Evolutionary conservation across 2,888 invertebrate species (phyloP).

Genomic region (Cinara cedri): DNA sequence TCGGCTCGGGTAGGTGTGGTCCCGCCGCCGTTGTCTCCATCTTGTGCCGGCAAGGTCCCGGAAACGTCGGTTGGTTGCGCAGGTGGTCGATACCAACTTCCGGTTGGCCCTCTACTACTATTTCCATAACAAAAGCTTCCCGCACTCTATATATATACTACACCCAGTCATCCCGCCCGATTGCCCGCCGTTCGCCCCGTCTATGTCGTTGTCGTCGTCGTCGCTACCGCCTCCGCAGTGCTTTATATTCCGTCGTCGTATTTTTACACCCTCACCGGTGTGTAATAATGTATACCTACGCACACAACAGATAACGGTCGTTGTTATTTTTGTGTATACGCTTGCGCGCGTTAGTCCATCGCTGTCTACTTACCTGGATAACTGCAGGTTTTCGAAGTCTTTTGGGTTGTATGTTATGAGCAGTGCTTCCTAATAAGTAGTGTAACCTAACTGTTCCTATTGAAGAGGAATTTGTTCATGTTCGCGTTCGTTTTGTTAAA

Average conservation of each 20-base stretch:
- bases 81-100: slow-evolving; percentile 57
- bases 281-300: not conserved
- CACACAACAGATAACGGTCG: not conserved
- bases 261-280: not conserved
- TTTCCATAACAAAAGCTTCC: slow-evolving; percentile 54
- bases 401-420: too few species aligned
- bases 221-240: slow-evolving; percentile 7
- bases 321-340: not conserved
- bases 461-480: too few species aligned
- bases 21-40: slow-evolving; percentile 50
- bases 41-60: slow-evolving; percentile 51
- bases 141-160: not conserved
- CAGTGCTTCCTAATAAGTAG: too few species aligned
- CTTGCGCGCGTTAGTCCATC: not conserved
- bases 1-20: slow-evolving; percentile 54
- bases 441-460: too few species aligned
- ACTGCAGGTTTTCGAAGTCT: too few species aligned
- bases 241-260: not conserved
- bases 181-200: not conserved
- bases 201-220: not conserved
- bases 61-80: slow-evolving; percentile 57
- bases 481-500: too few species aligned
- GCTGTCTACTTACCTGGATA: not conserved
- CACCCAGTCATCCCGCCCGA: not conserved
- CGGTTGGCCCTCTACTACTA: slow-evolving; percentile 48